Conservation (phyloP, 2,113 vertebrate genomes). For the Falco punctatus region DNA sequence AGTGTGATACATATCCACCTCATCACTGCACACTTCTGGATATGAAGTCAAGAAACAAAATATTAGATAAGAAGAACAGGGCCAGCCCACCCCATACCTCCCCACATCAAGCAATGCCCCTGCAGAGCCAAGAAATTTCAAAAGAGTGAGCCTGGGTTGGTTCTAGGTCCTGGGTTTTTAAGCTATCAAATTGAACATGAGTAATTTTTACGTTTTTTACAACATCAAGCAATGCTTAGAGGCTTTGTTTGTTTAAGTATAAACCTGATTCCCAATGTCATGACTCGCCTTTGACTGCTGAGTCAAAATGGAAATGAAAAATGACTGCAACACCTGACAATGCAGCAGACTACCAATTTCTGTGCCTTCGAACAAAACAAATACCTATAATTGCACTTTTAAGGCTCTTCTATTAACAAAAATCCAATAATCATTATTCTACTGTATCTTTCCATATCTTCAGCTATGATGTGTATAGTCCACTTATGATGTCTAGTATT, state of each 20-base stretch:
- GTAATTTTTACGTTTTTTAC: background rate
- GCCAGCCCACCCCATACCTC: background rate
- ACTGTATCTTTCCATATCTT: accelerated
- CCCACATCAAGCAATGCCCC: background rate
- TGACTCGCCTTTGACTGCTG: background rate
- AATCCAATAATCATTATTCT: background rate
- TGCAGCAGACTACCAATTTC: background rate
- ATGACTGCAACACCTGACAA: background rate
- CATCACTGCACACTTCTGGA: no score
- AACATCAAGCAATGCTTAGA: background rate
- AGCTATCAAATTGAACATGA: background rate
- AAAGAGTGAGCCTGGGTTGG: background rate
- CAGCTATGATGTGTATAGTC: background rate
- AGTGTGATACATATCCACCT: background rate
- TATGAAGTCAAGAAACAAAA: background rate
- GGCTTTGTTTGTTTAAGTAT: background rate
- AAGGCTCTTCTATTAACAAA: background rate
- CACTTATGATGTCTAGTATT: background rate
- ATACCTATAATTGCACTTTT: background rate
- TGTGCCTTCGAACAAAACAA: background rate
- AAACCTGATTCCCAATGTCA: background rate
- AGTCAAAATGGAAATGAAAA: background rate
- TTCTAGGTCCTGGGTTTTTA: background rate
- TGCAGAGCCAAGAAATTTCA: background rate
- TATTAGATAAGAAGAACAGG: background rate